Evolutionary conservation across 2,113 vertebrate genomes (phyloP).

Genomic region (Ictalurus punctatus): DNA sequence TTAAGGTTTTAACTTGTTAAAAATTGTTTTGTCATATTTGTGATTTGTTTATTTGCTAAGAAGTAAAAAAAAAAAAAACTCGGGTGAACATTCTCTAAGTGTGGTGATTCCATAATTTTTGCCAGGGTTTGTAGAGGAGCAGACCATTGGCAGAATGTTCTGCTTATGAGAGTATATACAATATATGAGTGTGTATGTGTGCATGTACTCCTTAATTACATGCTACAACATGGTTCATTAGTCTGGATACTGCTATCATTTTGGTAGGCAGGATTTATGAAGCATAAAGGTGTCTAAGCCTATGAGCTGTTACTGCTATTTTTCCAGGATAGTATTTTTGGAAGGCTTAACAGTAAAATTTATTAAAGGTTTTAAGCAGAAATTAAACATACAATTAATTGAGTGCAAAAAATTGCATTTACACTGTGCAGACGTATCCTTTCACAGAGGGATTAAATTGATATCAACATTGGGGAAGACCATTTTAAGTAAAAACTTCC

Average conservation of each 20-base stretch:
- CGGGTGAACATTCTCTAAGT: no score
- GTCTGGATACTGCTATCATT: conserved; percentile 1
- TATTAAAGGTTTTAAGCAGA: neutral
- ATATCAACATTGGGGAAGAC: neutral
- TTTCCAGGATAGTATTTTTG: neutral
- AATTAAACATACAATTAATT: neutral
- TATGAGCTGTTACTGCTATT: neutral
- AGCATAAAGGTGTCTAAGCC: neutral
- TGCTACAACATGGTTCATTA: conserved; percentile 6
- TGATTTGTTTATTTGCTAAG: no score
- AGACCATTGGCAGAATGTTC: neutral
- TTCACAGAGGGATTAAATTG: neutral
- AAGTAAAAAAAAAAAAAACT: no score
- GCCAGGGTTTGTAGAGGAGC: neutral
- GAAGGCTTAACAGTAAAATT: neutral
- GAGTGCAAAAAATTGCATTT: neutral
- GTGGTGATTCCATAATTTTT: no score
- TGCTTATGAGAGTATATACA: neutral
- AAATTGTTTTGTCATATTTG: no score
- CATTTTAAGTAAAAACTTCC: neutral
- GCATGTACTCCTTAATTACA: conserved; percentile 15
- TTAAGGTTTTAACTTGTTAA: no score
- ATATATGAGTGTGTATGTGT: neutral
- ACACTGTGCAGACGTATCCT: neutral
- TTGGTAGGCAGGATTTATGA: neutral